These are phyloP conservation scores for Colletes latitarsis DNA, from an alignment of 1,140 invertebrate species.

Conservation along the genomic window DNA sequence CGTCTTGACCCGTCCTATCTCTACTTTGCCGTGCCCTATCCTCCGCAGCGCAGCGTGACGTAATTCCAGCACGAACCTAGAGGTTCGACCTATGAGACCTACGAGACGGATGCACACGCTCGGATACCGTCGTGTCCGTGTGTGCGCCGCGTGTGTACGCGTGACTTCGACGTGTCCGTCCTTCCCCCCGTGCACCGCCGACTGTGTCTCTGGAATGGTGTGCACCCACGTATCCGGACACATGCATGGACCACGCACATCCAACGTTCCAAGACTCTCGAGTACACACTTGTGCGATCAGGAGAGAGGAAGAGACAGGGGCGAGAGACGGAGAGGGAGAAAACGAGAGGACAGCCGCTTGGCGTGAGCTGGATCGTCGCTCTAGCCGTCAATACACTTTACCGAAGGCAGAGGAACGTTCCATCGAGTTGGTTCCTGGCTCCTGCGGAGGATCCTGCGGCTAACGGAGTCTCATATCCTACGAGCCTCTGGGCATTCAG, in stretches of 20 bases:
- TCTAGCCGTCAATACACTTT: slow-evolving; percentile 72
- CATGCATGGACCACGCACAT: slow-evolving; percentile 35
- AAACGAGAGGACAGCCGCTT: slow-evolving; percentile 44
- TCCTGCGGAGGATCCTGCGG: slow-evolving; percentile 64
- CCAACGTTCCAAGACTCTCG: slow-evolving; percentile 54
- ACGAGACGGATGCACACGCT: slow-evolving; percentile 39
- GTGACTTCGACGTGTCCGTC: background rate
- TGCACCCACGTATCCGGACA: slow-evolving; percentile 28
- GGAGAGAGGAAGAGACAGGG: slow-evolving; percentile 1
- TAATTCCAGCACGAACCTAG: slow-evolving; percentile 69
- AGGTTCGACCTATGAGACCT: slow-evolving; percentile 60
- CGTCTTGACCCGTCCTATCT: slow-evolving; percentile 72
- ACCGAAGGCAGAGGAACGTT: slow-evolving; percentile 66
- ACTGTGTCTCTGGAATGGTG: slow-evolving; percentile 5
- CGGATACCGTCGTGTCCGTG: background rate
- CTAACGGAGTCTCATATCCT: slow-evolving; percentile 69
- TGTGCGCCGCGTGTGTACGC: background rate
- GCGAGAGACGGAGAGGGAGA: slow-evolving; percentile 15
- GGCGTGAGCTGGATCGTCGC: slow-evolving; percentile 61
- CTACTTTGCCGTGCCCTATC: slow-evolving; percentile 63
- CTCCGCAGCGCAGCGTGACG: slow-evolving; percentile 66
- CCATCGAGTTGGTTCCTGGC: slow-evolving; percentile 60
- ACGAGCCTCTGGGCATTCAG: slow-evolving; percentile 69
- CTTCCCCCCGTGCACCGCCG: no score
- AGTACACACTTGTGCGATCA: slow-evolving; percentile 27